Conservation (phyloP, 2,113 vertebrate genomes). For the Nerophis lumbriciformis region DNA sequence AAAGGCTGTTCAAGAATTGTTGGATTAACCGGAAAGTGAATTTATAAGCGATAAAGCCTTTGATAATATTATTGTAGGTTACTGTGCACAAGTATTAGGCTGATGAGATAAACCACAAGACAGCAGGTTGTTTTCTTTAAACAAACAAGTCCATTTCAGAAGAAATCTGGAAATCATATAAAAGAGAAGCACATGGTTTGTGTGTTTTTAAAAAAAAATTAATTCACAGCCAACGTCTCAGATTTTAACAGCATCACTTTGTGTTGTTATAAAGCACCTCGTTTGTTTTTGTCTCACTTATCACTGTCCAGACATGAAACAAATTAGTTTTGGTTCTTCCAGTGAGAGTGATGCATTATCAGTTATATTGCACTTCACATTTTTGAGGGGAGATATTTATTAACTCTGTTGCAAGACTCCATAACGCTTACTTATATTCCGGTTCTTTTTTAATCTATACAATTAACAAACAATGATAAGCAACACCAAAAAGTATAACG, state of each 20-base stretch:
- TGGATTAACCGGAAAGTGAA: not conserved
- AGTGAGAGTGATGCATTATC: slow-evolving; percentile 10
- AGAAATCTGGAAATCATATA: not conserved
- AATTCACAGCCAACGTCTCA: slow-evolving; percentile 7
- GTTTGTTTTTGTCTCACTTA: slow-evolving; percentile 36
- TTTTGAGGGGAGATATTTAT: slow-evolving; percentile 4
- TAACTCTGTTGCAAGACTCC: slow-evolving; percentile 8
- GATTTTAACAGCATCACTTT: slow-evolving; percentile 19
- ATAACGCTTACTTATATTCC: slow-evolving; percentile 1
- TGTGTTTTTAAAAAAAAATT: slow-evolving; percentile 17
- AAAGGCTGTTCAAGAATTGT: too few relatives aligned
- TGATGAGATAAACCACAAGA: not conserved
- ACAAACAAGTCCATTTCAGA: not conserved
- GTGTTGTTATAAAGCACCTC: slow-evolving; percentile 23
- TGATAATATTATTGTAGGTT: not conserved
- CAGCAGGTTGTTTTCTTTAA: not conserved
- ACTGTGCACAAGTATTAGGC: not conserved
- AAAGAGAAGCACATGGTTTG: not conserved
- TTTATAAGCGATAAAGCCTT: not conserved
- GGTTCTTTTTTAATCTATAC: slow-evolving; percentile 8
- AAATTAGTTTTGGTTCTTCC: slow-evolving; percentile 22
- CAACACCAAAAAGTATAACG: slow-evolving; percentile 2
- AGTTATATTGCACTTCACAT: slow-evolving; percentile 8
- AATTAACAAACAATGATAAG: slow-evolving; percentile 13
- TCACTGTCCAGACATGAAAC: slow-evolving; percentile 19